Evolutionary conservation across 2,888 invertebrate genomes (phyloP).

Genomic region (Syritta pipiens): DNA sequence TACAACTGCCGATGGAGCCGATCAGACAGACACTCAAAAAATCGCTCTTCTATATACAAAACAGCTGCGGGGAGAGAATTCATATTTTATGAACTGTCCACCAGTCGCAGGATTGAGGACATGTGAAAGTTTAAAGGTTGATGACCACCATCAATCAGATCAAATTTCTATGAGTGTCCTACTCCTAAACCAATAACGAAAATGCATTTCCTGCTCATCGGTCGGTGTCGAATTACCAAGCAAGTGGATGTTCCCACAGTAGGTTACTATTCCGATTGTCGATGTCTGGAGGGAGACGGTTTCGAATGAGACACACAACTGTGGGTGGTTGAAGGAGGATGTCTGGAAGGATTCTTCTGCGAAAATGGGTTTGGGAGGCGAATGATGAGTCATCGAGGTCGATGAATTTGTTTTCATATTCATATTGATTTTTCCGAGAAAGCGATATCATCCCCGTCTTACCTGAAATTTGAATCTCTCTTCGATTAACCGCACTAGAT

Average conservation of each 20-base stretch:
- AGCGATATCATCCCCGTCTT: conserved; percentile 42
- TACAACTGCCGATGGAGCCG: conserved; percentile 47
- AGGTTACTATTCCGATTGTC: too few relatives aligned
- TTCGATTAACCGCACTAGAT: conserved; percentile 78
- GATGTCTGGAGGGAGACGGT: too few relatives aligned
- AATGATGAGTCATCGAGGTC: too few relatives aligned
- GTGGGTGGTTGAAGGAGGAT: too few relatives aligned
- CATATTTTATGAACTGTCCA: background rate
- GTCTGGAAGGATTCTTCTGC: too few relatives aligned
- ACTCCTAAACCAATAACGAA: conserved; percentile 38
- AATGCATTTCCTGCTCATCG: conserved; percentile 57
- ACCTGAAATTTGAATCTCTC: conserved; percentile 80
- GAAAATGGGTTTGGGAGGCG: too few relatives aligned
- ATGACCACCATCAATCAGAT: conserved; percentile 59
- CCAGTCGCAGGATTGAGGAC: conserved; percentile 8
- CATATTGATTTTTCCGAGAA: conserved; percentile 63
- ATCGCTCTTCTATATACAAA: conserved; percentile 42
- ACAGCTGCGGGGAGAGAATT: conserved; percentile 49
- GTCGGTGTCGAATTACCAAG: conserved; percentile 42
- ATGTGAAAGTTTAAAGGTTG: conserved; percentile 62
- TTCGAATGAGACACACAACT: too few relatives aligned
- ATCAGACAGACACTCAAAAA: conserved; percentile 36
- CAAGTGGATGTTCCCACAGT: conserved; percentile 59
- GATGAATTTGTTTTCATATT: too few relatives aligned
- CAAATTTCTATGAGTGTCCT: conserved; percentile 40